Conservation (phyloP, 1,140 invertebrate species). For the Nasonia vitripennis region DNA sequence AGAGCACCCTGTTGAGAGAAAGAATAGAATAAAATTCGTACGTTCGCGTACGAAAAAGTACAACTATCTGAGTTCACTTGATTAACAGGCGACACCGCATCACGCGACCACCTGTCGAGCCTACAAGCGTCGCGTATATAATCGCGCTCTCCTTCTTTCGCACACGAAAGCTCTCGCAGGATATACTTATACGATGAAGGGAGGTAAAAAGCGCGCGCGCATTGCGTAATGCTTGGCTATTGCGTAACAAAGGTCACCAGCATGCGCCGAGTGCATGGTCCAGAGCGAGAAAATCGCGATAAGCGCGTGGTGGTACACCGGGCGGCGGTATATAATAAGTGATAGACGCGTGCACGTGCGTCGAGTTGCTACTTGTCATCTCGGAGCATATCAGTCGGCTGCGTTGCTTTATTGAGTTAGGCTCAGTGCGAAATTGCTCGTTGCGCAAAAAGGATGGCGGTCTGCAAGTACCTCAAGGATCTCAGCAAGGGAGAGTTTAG, state of each 20-base stretch:
- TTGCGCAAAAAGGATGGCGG: not conserved
- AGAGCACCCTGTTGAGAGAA: not conserved
- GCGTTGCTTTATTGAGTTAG: too few species aligned
- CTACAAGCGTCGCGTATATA: too few species aligned
- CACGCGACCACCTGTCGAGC: too few species aligned
- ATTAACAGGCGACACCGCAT: too few species aligned
- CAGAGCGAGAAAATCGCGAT: not conserved
- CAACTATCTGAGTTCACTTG: too few species aligned
- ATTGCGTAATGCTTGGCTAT: not conserved
- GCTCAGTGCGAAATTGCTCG: not conserved
- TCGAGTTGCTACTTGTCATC: not conserved
- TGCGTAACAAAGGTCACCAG: constrained; percentile 2
- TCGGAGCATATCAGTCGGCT: too few species aligned
- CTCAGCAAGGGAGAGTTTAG: constrained; percentile 74
- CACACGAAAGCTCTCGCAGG: too few species aligned
- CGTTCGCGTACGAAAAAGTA: too few species aligned
- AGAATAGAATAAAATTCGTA: not conserved
- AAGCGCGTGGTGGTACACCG: constrained; percentile 2
- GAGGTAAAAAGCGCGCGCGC: not conserved
- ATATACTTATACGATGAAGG: not conserved
- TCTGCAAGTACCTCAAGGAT: constrained; percentile 60
- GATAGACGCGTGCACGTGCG: not conserved
- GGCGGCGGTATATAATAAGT: constrained; percentile 11
- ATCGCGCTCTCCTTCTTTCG: too few species aligned
- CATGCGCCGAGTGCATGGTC: constrained; percentile 36